Conservation (phyloP, 2,113 vertebrate genomes). For the Gobiocypris rarus region DNA sequence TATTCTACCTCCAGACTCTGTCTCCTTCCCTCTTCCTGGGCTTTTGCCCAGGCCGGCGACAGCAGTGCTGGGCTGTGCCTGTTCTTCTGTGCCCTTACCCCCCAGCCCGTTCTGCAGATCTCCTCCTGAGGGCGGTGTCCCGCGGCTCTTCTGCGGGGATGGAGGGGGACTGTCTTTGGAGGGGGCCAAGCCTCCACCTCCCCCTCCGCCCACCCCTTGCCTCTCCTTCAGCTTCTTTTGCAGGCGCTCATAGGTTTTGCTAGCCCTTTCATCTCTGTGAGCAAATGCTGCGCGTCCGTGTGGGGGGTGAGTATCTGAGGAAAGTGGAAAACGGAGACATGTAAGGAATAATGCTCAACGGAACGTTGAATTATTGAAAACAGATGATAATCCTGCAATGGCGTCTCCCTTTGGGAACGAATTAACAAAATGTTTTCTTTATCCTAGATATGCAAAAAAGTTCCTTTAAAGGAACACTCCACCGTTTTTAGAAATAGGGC, state of each 20-base stretch:
- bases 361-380: neutral
- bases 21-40: slow-evolving; percentile 75
- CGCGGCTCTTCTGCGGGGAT: slow-evolving; percentile 88
- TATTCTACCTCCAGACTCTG: slow-evolving; percentile 73
- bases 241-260: slow-evolving; percentile 92
- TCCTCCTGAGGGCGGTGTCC: slow-evolving; percentile 72
- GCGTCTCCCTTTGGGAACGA: too few relatives aligned
- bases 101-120: slow-evolving; percentile 86
- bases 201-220: slow-evolving; percentile 78
- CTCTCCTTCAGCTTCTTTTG: slow-evolving; percentile 96
- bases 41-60: slow-evolving; percentile 73
- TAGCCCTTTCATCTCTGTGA: slow-evolving; percentile 90
- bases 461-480: too few relatives aligned
- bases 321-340: slow-evolving; percentile 57
- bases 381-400: neutral
- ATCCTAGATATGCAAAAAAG: neutral
- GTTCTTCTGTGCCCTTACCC: slow-evolving; percentile 75
- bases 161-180: slow-evolving; percentile 90
- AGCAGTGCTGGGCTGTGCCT: slow-evolving; percentile 75
- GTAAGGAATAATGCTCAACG: neutral
- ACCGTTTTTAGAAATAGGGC: too few relatives aligned
- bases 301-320: slow-evolving; percentile 84
- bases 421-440: too few relatives aligned
- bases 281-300: slow-evolving; percentile 87
- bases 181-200: slow-evolving; percentile 74